These are phyloP conservation scores for Nannobrachium achirus DNA, from an alignment of 2,113 vertebrate species.

Conservation along the genomic window DNA sequence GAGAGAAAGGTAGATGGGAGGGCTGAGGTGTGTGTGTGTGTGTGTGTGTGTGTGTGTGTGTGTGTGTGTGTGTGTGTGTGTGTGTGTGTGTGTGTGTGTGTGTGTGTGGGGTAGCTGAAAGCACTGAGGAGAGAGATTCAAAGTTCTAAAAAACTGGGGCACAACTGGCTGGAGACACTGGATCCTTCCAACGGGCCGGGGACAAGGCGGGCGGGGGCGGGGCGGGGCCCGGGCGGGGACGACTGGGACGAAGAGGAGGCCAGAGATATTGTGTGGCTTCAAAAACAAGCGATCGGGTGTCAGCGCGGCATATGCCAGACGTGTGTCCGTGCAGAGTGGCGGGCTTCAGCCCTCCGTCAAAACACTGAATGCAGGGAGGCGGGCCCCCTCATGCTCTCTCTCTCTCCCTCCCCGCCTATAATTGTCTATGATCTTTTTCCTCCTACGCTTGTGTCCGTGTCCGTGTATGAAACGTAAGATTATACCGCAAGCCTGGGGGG, in stretches of 20 bases:
- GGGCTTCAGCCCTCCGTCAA: constrained; percentile 37
- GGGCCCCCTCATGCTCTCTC: not conserved
- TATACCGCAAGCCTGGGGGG: not conserved
- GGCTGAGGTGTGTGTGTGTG: too few species aligned
- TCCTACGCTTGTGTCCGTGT: not conserved
- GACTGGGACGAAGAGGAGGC: too few species aligned
- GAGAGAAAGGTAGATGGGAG: not conserved
- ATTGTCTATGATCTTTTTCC: constrained; percentile 36
- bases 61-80: too few species aligned
- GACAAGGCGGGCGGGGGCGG: too few species aligned
- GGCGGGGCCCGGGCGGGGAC: constrained; percentile 14
- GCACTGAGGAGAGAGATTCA: not conserved
- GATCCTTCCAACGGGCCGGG: not conserved
- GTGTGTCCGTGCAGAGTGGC: constrained; percentile 58
- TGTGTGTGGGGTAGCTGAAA: not conserved
- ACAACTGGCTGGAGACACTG: constrained; percentile 11
- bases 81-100: not conserved
- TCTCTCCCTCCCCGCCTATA: not conserved
- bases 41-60: too few species aligned
- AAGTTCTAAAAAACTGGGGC: constrained; percentile 7
- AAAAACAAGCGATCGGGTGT: constrained; percentile 79
- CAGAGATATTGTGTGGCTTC: constrained; percentile 53
- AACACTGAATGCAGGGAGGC: constrained; percentile 35
- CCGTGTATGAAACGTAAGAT: constrained; percentile 49
- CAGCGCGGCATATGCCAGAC: constrained; percentile 75